Conservation (phyloP, 2,888 invertebrate species). For the Papilio demoleus region DNA sequence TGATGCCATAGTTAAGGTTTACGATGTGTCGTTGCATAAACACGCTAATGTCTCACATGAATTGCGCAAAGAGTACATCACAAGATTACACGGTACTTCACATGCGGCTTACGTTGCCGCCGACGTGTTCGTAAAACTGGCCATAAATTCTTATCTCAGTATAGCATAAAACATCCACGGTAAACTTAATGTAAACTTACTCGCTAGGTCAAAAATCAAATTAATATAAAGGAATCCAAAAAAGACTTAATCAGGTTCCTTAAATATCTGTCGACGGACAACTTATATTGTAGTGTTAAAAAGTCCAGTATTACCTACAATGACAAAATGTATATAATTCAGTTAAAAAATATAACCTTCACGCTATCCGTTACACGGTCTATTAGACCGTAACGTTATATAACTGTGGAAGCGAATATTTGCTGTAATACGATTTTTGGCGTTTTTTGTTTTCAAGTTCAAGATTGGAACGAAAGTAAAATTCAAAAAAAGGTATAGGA, state of each 20-base stretch:
- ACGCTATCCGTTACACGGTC: constrained; percentile 33
- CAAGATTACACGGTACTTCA: constrained; percentile 23
- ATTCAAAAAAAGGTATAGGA: not conserved
- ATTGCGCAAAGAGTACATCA: constrained; percentile 1
- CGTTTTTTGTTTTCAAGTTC: constrained; percentile 3
- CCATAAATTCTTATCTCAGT: constrained; percentile 21
- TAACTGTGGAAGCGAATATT: constrained; percentile 26
- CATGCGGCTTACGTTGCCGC: constrained; percentile 12
- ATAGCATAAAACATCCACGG: not conserved
- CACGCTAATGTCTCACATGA: not conserved
- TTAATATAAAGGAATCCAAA: not conserved
- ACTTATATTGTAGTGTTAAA: constrained; percentile 30
- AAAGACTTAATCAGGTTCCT: not conserved
- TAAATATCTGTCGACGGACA: constrained; percentile 14
- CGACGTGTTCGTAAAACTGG: constrained; percentile 13
- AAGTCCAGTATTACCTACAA: constrained; percentile 35
- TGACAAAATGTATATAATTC: constrained; percentile 36
- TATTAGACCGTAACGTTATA: constrained; percentile 36
- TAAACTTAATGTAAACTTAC: too few species aligned
- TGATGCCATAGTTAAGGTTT: not conserved
- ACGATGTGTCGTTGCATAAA: constrained; percentile 7
- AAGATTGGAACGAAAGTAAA: not conserved
- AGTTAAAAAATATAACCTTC: constrained; percentile 39
- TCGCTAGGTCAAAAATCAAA: not conserved
- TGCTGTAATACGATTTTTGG: constrained; percentile 15